Evolutionary conservation across 2,888 invertebrate species (phyloP).

Genomic region (Scaptomyza tumidula): DNA sequence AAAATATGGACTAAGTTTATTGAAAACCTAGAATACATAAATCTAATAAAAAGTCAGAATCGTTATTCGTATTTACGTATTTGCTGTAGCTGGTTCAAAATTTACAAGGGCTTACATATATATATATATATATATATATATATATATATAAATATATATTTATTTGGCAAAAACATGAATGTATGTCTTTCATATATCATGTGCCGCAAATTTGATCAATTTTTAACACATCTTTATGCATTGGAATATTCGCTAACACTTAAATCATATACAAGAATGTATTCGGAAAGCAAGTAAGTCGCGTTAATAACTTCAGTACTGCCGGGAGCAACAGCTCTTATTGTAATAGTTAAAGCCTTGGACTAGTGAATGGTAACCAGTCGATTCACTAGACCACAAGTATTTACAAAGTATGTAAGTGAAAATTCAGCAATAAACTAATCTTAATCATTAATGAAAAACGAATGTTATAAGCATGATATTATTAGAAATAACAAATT

Average conservation of each 20-base stretch:
- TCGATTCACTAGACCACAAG: slow-evolving; percentile 13
- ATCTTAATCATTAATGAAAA: slow-evolving; percentile 5
- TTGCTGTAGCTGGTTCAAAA: slow-evolving; percentile 16
- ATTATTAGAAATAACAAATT: slow-evolving; percentile 8
- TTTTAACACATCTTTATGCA: slow-evolving; percentile 3
- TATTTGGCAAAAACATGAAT: neutral
- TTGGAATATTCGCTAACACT: neutral
- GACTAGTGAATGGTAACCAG: slow-evolving; percentile 11
- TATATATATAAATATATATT: neutral
- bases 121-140: neutral
- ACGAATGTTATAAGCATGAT: slow-evolving; percentile 5
- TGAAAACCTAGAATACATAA: slow-evolving; percentile 63
- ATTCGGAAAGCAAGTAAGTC: slow-evolving; percentile 1
- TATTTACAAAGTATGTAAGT: slow-evolving; percentile 11
- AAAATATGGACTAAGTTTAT: slow-evolving; percentile 69
- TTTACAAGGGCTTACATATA: neutral
- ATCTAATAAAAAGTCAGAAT: slow-evolving; percentile 56
- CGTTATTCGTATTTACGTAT: slow-evolving; percentile 35
- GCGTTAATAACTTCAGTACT: slow-evolving; percentile 4
- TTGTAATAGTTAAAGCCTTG: slow-evolving; percentile 9
- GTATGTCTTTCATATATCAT: slow-evolving; percentile 5
- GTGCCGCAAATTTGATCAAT: neutral
- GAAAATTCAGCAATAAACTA: slow-evolving; percentile 8
- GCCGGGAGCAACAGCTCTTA: slow-evolving; percentile 2
- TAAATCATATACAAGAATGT: slow-evolving; percentile 2